Conservation (phyloP, 2,113 vertebrate genomes). For the Bubo bubo region DNA sequence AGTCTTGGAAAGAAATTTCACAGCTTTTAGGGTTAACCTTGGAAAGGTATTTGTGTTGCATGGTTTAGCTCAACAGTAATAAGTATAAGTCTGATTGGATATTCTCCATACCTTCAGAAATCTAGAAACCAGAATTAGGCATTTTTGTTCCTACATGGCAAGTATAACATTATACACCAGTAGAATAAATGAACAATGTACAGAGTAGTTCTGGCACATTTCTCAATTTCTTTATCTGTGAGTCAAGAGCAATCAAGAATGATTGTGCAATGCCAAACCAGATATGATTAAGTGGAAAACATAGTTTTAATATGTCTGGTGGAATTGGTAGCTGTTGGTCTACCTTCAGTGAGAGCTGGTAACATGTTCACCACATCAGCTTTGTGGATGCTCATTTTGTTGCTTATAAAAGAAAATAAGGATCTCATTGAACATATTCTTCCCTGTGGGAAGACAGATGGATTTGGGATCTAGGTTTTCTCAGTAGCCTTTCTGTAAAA, state of each 20-base stretch:
- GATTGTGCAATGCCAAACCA: neutral
- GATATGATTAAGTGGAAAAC: neutral
- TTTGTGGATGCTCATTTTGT: neutral
- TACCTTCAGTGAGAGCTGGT: neutral
- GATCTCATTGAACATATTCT: neutral
- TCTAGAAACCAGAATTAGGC: neutral
- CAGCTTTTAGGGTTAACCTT: neutral
- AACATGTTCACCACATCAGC: neutral
- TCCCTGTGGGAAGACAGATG: neutral
- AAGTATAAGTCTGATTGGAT: neutral
- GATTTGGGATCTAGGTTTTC: neutral
- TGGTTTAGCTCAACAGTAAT: neutral
- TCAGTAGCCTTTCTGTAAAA: neutral
- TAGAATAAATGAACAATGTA: neutral
- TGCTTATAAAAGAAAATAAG: neutral
- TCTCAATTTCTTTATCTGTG: neutral
- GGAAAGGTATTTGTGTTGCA: neutral
- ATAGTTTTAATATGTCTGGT: neutral
- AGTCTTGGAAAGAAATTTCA: neutral
- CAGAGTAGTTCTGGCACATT: neutral
- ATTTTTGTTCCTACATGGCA: neutral
- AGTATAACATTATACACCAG: neutral
- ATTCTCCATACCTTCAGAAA: neutral
- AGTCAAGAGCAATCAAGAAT: neutral
- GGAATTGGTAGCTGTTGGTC: neutral